Base-by-base conservation (phyloP, 2,888 invertebrate genomes). In the Chymomyza fuscimana region DNA sequence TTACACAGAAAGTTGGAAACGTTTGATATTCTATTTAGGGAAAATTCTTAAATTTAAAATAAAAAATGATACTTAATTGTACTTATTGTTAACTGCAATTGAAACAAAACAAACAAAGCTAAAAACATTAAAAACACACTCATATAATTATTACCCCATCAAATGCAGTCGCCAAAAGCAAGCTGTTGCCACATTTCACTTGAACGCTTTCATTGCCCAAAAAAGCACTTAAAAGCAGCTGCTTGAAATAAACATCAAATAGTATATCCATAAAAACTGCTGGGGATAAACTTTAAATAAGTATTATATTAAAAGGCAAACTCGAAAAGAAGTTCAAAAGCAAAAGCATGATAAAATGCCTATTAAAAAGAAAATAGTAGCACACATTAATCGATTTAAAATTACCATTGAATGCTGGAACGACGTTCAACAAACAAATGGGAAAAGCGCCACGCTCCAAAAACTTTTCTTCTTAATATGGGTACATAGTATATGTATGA, bases 321-420 rank as follows among this genome's bases (percentile, higher is more conserved):
- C 52, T 51, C 32, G 7, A 32, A 32, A 32, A 70, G 67, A 52
- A 40, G 25, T 19, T 15, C 15, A 4, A 52, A 51, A 54, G 54
- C 52, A 32, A n/a, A 51, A 63, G 32, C 22, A 52, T 29, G 15
- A 60, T 36, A 19, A 22, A 46, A 63, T 29, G 52, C n/a, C 56
- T 46, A 64, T 64, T 64, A 77, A 73, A 71, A 71, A 73, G 63
- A 72, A 63, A 60, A 68, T 50, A 50, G 68, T 56, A 66, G 63
- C 46, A 52, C 25, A 58, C 51, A 52, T 64, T 71, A 77, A 77
- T 73, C 73, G 73, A 77, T 77, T 71, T 76, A 69, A 65, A 73
- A 77, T 70, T 67, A 69, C 67, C 70, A 63, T 59, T 71, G 67
- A 73, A 54, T 54, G 46, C 50, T 5, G 25, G 40, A 22, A 22